Evolutionary conservation across 2,888 invertebrate genomes (phyloP).

Genomic region (Apotomis turbidana): DNA sequence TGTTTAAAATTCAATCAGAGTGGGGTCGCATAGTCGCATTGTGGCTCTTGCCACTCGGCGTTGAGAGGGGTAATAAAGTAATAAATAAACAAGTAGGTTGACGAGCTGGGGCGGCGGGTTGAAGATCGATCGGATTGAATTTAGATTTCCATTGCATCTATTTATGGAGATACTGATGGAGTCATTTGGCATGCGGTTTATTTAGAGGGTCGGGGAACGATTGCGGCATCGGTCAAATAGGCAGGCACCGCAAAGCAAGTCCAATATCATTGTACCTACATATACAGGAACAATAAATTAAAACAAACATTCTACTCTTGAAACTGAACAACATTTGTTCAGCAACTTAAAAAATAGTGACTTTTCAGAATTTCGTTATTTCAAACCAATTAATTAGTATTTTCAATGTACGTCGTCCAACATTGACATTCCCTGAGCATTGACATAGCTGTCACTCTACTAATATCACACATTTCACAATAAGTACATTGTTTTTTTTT

Average conservation of each 20-base stretch:
- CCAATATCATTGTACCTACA: not conserved
- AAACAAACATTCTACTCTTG: too few relatives aligned
- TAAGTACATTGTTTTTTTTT: too few relatives aligned
- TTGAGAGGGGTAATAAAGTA: constrained; percentile 76
- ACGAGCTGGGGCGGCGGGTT: constrained; percentile 46
- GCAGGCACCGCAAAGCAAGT: not conserved
- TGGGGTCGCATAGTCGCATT: constrained; percentile 68
- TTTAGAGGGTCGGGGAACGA: constrained; percentile 14
- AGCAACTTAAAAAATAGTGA: too few relatives aligned
- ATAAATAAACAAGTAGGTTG: constrained; percentile 74
- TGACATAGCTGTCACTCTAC: too few relatives aligned
- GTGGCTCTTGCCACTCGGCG: constrained; percentile 70
- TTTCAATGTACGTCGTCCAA: too few relatives aligned
- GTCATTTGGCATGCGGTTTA: constrained; percentile 32
- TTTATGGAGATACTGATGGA: constrained; percentile 38
- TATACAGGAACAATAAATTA: too few relatives aligned
- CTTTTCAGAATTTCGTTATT: too few relatives aligned
- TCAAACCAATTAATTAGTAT: too few relatives aligned
- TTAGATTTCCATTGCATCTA: constrained; percentile 41
- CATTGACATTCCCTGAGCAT: too few relatives aligned
- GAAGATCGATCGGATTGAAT: constrained; percentile 35
- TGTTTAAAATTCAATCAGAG: constrained; percentile 76
- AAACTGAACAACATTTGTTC: too few relatives aligned
- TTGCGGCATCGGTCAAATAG: constrained; percentile 11
- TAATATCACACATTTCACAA: too few relatives aligned